A percentile compares a stretch with the other conserved stretches of the same genome.
These are phyloP conservation scores for Linnaemya tessellans DNA, from an alignment of 2,888 invertebrate species.

Conservation along the genomic window DNA sequence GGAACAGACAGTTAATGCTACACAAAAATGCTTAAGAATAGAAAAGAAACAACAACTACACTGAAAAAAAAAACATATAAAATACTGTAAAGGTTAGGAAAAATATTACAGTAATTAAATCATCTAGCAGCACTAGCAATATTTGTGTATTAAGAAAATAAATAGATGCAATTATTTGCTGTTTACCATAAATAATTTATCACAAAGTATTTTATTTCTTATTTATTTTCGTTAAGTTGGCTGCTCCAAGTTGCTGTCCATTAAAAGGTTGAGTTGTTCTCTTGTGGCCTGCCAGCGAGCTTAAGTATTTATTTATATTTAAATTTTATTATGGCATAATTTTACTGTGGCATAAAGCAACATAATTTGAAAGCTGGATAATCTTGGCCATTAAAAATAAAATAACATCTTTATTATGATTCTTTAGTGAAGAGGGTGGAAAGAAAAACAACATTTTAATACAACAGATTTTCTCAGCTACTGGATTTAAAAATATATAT, in stretches of 20 bases:
- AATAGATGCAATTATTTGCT: background rate
- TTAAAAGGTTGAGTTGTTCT: background rate
- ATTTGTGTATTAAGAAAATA: background rate
- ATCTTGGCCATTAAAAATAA: constrained; percentile 54
- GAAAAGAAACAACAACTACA: no score
- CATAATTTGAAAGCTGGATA: constrained; percentile 58
- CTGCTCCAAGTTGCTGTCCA: background rate
- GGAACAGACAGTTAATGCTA: no score
- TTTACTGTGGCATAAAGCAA: constrained; percentile 33
- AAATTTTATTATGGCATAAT: constrained; percentile 34
- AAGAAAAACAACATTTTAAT: constrained; percentile 11
- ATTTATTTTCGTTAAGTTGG: background rate
- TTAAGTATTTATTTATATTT: constrained; percentile 37
- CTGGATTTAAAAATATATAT: background rate
- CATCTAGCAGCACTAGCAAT: no score
- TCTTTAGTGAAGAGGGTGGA: background rate
- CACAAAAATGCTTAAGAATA: no score
- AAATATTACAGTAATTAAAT: no score
- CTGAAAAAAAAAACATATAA: no score
- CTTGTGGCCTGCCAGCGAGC: constrained; percentile 6
- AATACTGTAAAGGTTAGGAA: no score
- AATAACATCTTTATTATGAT: constrained; percentile 60
- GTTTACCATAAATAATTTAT: background rate
- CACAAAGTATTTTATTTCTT: background rate
- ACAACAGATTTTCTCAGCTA: constrained; percentile 13